phyloP scores from a whole-genome alignment of 2,113 vertebrate species.

The Ia io region DNA sequence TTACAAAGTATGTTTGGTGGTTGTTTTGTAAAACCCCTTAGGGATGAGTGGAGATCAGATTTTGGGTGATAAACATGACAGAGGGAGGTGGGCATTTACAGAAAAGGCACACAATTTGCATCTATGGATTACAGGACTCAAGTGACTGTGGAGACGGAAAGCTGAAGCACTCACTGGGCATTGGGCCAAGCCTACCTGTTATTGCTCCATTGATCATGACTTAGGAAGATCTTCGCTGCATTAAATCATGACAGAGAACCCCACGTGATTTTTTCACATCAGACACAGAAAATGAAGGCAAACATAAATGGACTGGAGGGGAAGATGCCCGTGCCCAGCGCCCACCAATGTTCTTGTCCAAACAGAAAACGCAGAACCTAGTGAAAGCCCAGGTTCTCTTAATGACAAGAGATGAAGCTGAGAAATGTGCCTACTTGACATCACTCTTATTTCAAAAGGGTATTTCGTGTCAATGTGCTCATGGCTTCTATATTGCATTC shows the following conservation, averaged over 20 bases:
- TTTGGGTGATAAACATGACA: background rate
- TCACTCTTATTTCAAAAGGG: background rate
- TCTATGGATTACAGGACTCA: background rate
- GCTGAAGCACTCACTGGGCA: background rate
- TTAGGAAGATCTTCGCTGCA: background rate
- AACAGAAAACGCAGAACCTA: background rate
- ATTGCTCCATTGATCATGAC: no score
- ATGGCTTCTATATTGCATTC: background rate
- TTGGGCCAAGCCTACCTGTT: background rate
- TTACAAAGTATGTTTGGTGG: background rate
- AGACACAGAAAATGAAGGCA: background rate
- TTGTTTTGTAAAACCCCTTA: slow-evolving; percentile 16
- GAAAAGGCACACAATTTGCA: background rate
- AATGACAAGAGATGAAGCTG: background rate
- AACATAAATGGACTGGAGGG: background rate
- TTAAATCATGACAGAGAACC: background rate
- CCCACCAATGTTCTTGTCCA: background rate
- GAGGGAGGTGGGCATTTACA: background rate
- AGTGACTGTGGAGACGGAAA: background rate
- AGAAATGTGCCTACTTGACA: background rate
- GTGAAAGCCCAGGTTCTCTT: background rate
- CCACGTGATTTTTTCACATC: background rate
- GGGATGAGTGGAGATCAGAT: background rate
- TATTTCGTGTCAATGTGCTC: background rate
- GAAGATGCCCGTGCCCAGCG: background rate